Conservation (phyloP, 2,113 vertebrate species). For the Paralichthys olivaceus region DNA sequence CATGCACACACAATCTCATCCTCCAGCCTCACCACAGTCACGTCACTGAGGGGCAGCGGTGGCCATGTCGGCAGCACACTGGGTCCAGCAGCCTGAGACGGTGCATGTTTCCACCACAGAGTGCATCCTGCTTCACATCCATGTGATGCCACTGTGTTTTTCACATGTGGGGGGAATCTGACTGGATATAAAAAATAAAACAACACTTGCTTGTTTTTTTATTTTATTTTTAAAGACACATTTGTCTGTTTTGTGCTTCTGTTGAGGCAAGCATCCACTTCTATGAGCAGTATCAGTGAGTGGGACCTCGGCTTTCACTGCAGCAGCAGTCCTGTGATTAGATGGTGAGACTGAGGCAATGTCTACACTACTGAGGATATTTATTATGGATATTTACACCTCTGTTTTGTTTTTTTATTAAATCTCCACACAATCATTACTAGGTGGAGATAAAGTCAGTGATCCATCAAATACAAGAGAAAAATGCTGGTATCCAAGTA, state of each 20-base stretch:
- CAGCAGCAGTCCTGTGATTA: no score
- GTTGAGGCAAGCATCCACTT: background rate
- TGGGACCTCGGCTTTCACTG: background rate
- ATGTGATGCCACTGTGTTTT: background rate
- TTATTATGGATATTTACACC: no score
- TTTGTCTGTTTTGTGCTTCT: background rate
- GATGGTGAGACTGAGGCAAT: no score
- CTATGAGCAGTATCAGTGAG: no score
- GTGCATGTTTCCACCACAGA: conserved; percentile 6
- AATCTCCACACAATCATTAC: no score
- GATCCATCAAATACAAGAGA: no score
- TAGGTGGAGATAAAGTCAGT: no score
- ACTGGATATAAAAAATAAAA: background rate
- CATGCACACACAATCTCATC: conserved; percentile 10
- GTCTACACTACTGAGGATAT: no score
- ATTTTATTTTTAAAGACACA: background rate
- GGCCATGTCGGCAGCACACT: background rate
- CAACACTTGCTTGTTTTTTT: background rate
- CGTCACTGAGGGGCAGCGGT: background rate
- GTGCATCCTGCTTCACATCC: background rate
- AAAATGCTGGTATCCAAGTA: no score
- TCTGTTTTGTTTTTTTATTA: no score
- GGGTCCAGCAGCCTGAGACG: background rate
- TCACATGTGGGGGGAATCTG: background rate
- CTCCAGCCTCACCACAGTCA: no score